Percentiles rank a stretch among this genome's conserved stretches.
phyloP scores from a whole-genome alignment of 1,140 invertebrate genomes.

The Melipona quadrifasciata region DNA sequence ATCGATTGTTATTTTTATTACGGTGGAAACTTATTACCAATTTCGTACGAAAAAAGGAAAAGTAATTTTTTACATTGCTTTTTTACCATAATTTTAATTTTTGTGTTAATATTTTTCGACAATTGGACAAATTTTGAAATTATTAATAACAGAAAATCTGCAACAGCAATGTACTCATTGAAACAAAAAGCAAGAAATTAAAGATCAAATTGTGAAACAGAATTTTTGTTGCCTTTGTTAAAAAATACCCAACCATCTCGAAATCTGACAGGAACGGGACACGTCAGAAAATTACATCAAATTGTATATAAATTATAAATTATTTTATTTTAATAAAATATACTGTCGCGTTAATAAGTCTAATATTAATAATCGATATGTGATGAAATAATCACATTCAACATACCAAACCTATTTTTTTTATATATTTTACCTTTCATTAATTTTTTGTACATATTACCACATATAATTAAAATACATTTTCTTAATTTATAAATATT shows the following conservation, averaged over 20 bases:
- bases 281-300: not conserved
- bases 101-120: slow-evolving; percentile 51
- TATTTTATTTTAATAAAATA: slow-evolving; percentile 27
- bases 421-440: slow-evolving; percentile 21
- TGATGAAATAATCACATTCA: slow-evolving; percentile 23
- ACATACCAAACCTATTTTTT: slow-evolving; percentile 32
- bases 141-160: slow-evolving; percentile 40
- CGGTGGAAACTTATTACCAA: slow-evolving; percentile 10
- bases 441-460: slow-evolving; percentile 39
- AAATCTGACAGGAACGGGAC: not conserved
- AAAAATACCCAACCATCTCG: not conserved
- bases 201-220: slow-evolving; percentile 57
- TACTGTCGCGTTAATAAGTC: not conserved
- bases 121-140: slow-evolving; percentile 49
- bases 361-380: slow-evolving; percentile 2
- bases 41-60: slow-evolving; percentile 44
- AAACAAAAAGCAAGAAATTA: slow-evolving; percentile 61
- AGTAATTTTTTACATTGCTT: slow-evolving; percentile 69
- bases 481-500: slow-evolving; percentile 36
- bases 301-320: slow-evolving; percentile 2
- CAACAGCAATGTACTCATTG: slow-evolving; percentile 61
- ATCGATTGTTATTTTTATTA: slow-evolving; percentile 63
- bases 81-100: slow-evolving; percentile 64
- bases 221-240: slow-evolving; percentile 7
- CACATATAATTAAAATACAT: slow-evolving; percentile 43